Evolutionary conservation across 2,797 vertebrate species (phyloP), one percentile per base, ranked within the genome.

Genomic region (Sylvilagus floridanus): DNA sequence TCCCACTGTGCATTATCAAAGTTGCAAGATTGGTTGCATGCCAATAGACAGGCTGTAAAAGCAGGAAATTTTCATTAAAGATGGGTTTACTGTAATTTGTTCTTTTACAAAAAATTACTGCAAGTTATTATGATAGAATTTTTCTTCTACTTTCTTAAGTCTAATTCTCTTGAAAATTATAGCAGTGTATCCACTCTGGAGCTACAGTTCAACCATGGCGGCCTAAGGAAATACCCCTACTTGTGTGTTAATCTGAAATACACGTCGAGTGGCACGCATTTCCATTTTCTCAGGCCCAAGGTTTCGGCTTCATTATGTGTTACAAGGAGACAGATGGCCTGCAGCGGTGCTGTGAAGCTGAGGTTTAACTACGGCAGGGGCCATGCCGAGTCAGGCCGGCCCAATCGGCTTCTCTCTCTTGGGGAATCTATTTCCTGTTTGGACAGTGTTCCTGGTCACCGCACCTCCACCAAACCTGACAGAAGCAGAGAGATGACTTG

Each of bases 181-280:
- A 98, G 97, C 97, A 98, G 96, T 96, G 93, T 98, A 98, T 98
- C 97, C 97, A 98, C 93, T 98, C 85, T 96, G 68, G 88, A 96
- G 84, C 92, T 98, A 88, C 97, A 97, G 97, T 94, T 96, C 98
- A 98, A 97, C 96, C 93, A 94, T 52, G 97, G 97, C 97, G 93
- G 93, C 97, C 96, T 98, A 97, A 98, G 98, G 98, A 98, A 98
- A 98, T 97, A 98, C 96, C 97, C 98, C 85, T 97, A 96, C 98
- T 98, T 98, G 98, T 98, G 98, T 97, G 97, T 98, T 98, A 98
- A 98, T 98, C 98, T 98, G 97, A 98, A 98, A 97, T 97, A 98
- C 97, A 98, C 95, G 98, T 95, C 94, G 77, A 98, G 97, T 97
- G 96, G 96, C 97, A 96, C 94, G 97, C 95, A 96, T 98, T 98